Conservation (phyloP, 2,797 vertebrate genomes). For the Lepus oiostolus region DNA sequence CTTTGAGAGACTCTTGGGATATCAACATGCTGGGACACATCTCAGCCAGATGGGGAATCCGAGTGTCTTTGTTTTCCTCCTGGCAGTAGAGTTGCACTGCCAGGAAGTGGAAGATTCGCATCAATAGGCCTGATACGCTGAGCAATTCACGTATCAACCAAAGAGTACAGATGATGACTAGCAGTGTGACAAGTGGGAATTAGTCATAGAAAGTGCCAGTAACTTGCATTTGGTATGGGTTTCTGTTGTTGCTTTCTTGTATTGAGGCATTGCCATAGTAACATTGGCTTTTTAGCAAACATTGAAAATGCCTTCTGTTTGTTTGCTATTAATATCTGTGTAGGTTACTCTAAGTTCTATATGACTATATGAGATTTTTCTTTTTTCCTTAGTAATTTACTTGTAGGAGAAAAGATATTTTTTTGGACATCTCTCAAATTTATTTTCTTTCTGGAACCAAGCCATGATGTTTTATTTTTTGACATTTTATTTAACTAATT, state of each 20-base stretch:
- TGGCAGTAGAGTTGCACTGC: background rate
- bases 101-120: background rate
- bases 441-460: conserved; percentile 60
- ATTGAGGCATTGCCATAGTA: conserved; percentile 54
- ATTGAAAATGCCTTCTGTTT: conserved; percentile 42
- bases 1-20: background rate
- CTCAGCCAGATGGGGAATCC: background rate
- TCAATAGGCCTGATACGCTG: background rate
- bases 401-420: conserved; percentile 57
- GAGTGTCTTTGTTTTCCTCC: conserved; percentile 30
- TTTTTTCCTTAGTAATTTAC: conserved; percentile 63
- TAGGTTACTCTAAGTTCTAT: conserved; percentile 18
- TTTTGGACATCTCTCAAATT: conserved; percentile 41
- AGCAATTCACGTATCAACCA: background rate
- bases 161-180: conserved; percentile 9
- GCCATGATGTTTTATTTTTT: conserved; percentile 66
- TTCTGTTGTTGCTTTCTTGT: conserved; percentile 62
- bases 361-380: background rate
- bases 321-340: conserved; percentile 40
- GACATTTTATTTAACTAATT: conserved; percentile 72
- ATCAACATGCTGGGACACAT: background rate
- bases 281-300: conserved; percentile 60
- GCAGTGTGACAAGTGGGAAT: conserved; percentile 43
- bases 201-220: conserved; percentile 54
- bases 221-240: conserved; percentile 67